Evolutionary conservation across 2,113 vertebrate genomes (phyloP).

Genomic region (Synchiropus splendidus): DNA sequence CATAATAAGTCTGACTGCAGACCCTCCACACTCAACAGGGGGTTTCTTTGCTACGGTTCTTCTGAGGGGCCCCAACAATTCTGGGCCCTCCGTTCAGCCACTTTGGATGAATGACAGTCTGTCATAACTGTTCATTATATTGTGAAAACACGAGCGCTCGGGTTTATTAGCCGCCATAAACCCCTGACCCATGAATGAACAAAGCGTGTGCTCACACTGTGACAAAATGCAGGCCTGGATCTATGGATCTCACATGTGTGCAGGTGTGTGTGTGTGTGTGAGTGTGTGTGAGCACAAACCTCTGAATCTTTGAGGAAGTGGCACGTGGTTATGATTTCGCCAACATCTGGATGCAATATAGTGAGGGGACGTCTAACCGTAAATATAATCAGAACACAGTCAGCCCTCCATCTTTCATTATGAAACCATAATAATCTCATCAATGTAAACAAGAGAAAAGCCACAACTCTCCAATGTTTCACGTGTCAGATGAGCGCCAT

Average conservation of each 20-base stretch:
- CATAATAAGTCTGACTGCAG: too few relatives aligned
- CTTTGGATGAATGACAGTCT: constrained; percentile 28
- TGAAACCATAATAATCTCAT: too few relatives aligned
- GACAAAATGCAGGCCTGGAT: constrained; percentile 20
- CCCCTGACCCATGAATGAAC: constrained; percentile 10
- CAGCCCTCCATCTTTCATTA: too few relatives aligned
- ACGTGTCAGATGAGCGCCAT: too few relatives aligned
- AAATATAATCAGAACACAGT: constrained; percentile 22
- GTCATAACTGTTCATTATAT: constrained; percentile 46
- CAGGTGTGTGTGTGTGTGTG: constrained; percentile 18
- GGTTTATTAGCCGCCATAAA: constrained; percentile 40
- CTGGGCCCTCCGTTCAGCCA: constrained; percentile 9
- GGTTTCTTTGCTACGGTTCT: too few relatives aligned
- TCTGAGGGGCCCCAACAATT: constrained; percentile 10
- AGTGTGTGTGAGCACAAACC: constrained; percentile 20
- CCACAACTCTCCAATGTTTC: too few relatives aligned
- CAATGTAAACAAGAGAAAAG: too few relatives aligned
- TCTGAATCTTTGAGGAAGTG: constrained; percentile 41
- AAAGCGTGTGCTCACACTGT: constrained; percentile 15
- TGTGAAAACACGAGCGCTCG: constrained; percentile 55
- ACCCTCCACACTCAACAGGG: constrained; percentile 15
- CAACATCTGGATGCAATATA: constrained; percentile 56
- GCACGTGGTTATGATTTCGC: constrained; percentile 63
- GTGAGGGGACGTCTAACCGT: too few relatives aligned
- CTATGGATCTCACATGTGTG: not conserved